Evolutionary conservation across 1,140 invertebrate genomes (phyloP), one percentile per base, ranked within the genome.

Genomic region (Agrilus planipennis): DNA sequence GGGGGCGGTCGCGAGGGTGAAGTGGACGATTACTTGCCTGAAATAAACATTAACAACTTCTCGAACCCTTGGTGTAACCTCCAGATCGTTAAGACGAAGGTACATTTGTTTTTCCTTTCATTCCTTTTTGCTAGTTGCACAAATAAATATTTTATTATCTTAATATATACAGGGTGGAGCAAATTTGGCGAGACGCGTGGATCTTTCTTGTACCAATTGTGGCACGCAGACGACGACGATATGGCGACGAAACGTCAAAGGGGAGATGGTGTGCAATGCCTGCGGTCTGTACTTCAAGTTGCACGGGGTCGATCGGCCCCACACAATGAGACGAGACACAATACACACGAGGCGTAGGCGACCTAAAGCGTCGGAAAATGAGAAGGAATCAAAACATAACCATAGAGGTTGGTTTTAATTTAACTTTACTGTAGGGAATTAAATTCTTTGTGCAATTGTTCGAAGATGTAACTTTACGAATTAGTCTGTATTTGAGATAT

Each of bases 291-390:
- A 94, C 64, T 92, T 81, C 64, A 93, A 93, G 67, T 68, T 94
- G 42, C 90, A 95, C 64, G 82, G 85, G 41, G 80, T 93, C 41
- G 85, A 85, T 62, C 70, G 89, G 41, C 93, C 93, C 4, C 75
- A 89, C 45, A 86, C 90, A 18, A 96, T 97, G 91, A 76, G 91
- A 53, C 86, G 94, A 56, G 92, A 96, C 57, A 92, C 89, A 6
- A 96, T 97, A 59, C 92, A 96, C 65, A 96, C 91, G 12, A 69
- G 93, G 45, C 86, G 93, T 65, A 75, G 93, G 51, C 80, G 92
- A 57, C 89, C 89, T 3, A 81, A 51, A 73, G 76, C 50, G 72
- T 35, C 38, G 10, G 54, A 54, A n/a, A n/a, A n/a, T n/a, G n/a
- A n/a, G n/a, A n/a, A n/a, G n/a, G n/a, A n/a, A n/a, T n/a, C n/a